Evolutionary conservation across 2,888 invertebrate species (phyloP).

Genomic region (Azorinus chamasolen): DNA sequence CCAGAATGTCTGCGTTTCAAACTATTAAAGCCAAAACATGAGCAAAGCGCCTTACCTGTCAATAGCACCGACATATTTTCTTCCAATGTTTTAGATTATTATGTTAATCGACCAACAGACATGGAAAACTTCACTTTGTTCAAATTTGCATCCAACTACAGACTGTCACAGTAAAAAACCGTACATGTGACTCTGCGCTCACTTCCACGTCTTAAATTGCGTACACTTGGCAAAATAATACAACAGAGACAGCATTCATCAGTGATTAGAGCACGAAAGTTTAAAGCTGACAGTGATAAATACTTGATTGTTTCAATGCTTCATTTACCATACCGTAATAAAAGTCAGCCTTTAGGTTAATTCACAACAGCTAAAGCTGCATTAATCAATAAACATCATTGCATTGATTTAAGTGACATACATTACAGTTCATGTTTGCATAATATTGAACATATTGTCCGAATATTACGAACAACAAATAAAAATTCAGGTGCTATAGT

Average conservation of each 20-base stretch:
- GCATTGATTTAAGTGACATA: conserved; percentile 20
- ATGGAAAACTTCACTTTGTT: conserved; percentile 22
- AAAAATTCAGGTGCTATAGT: conserved; percentile 30
- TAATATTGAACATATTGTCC: conserved; percentile 44
- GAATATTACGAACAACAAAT: conserved; percentile 14
- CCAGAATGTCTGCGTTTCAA: conserved; percentile 5
- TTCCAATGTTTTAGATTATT: conserved; percentile 23
- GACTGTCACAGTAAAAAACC: background rate
- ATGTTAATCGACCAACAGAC: conserved; percentile 15
- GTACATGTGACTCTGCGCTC: background rate
- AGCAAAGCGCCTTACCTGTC: background rate
- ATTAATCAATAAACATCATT: conserved; percentile 35
- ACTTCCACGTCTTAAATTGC: conserved; percentile 18
- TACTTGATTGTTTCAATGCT: conserved; percentile 40
- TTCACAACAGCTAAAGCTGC: conserved; percentile 25
- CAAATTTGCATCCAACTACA: conserved; percentile 28
- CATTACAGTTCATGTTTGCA: conserved; percentile 18
- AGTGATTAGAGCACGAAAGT: conserved; percentile 29
- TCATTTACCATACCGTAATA: conserved; percentile 38
- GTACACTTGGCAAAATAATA: conserved; percentile 8
- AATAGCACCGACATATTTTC: conserved; percentile 23
- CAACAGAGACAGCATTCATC: conserved; percentile 16
- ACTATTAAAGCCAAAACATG: conserved; percentile 13
- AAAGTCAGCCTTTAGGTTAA: conserved; percentile 17
- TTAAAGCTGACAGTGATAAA: conserved; percentile 23